Base-by-base conservation (phyloP, 64 coral and sea anemone species). In the Montipora efflorescens region DNA sequence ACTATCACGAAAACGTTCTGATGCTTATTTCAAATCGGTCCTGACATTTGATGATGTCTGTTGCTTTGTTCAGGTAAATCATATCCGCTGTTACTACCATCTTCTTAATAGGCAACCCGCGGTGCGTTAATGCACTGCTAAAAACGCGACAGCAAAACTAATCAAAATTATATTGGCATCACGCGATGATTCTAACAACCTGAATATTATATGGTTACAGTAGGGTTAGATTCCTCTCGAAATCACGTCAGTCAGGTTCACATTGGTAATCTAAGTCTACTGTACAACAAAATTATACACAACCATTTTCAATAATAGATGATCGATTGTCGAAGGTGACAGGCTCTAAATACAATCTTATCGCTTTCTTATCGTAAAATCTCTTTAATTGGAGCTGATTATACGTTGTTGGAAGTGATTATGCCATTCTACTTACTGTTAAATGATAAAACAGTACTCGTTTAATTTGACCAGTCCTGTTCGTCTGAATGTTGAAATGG, bases 101-200 rank as follows among this genome's bases (percentile, higher is more conserved):
- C 18, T 72, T 15, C 58, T 48, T 59, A 86, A 86, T 86, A 50
- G 82, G 82, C 64, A 86, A 71, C 82, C 28, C 47, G 82, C 82
- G 13, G 82, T 18, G 82, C 43, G 7, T 71, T 47, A 43, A 71
- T 71, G 45, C 46, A 43, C 11, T 47, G 46, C 0, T 10, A 21
- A 86, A 86, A 50, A 3, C 44, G 46, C 45, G 50, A 57, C 53
- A 11, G 11, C 53, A 57, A 57, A 36, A 57, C 11, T 57, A 57
- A 57, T 57, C 53, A 8, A 8, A 86, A 86, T 86, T 72, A 86
- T 8, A 86, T 7, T 47, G 66, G 46, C 25, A 86, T 23, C 82
- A 50, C 22, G 64, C 18, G 7, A 6, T 8, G 53, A 57, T 57
- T 57, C 53, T 57, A 57, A 57, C 6, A 11, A 0, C 53, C 36